phyloP scores from a whole-genome alignment of 2,888 invertebrate species.

The Cremastinae sp. region DNA sequence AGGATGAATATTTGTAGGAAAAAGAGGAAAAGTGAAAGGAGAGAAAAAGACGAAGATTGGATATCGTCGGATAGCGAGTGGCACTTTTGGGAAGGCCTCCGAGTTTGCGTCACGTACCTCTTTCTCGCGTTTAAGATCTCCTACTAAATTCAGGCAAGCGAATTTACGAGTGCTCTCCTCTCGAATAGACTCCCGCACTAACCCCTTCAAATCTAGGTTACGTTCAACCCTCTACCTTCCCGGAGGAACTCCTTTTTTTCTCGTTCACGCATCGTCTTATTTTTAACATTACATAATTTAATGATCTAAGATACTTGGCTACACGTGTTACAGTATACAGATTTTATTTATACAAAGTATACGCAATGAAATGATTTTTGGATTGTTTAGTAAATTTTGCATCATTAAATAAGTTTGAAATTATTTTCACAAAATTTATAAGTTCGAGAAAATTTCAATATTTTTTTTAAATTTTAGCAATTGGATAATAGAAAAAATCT shows the following conservation, averaged over 20 bases:
- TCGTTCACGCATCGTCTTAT: background rate
- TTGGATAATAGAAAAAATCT: no score
- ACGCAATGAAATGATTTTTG: no score
- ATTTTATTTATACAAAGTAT: no score
- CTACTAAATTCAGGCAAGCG: conserved; percentile 57
- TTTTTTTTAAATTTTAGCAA: no score
- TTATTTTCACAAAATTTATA: no score
- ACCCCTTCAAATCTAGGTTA: conserved; percentile 48
- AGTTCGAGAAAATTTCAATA: no score
- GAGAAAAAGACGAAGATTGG: conserved; percentile 21
- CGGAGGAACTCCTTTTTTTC: conserved; percentile 5
- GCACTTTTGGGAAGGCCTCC: conserved; percentile 25
- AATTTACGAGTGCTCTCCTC: conserved; percentile 52
- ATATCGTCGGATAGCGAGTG: conserved; percentile 20
- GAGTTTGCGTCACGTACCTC: conserved; percentile 45
- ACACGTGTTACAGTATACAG: no score
- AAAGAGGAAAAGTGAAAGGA: conserved; percentile 15
- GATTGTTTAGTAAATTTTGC: no score
- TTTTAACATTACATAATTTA: no score
- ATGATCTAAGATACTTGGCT: no score
- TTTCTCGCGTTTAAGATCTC: conserved; percentile 41
- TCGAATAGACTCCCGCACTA: conserved; percentile 17
- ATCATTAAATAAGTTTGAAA: no score
- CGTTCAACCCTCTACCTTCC: conserved; percentile 14
- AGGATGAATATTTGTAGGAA: no score